Evolutionary conservation across 2,797 vertebrate species (phyloP), one percentile per base, ranked within the genome.

Genomic region (Leptodactylus fallax): DNA sequence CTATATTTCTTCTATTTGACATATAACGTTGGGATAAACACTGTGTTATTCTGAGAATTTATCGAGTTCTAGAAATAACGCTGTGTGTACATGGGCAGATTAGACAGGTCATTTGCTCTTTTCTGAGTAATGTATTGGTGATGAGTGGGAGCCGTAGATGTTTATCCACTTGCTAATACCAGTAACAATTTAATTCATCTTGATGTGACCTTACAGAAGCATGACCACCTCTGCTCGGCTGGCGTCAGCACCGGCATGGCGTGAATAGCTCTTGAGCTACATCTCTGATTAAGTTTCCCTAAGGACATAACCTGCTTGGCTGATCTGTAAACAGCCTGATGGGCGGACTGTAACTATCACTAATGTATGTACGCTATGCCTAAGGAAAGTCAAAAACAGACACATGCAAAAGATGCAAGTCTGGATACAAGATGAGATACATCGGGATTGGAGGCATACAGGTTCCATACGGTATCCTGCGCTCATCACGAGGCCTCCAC

Each of bases 111-210:
- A 27, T 27, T 25, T 6, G 61, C 23, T n/a, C 56, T 25, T 1
- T 1, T 61, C 6, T 36, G n/a, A 49, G 21, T 13, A 23, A 67
- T 21, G 49, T 21, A 19, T 14, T 9, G 60, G 63, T 9, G 63
- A 67, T 69, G 81, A 82, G 81, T 69, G 81, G 11, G 23, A 69
- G 27, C 69, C n/a, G 9, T 27, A 69, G 63, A 82, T 53, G 63
- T 82, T 69, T 82, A 82, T 82, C 81, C 63, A 5, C 47, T 13
- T 55, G 63, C 16, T 55, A 25, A 47, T 82, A 23, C 63, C 81
- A 21, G n/a, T 69, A 69, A 82, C 36, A 82, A 45, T 69, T 21
- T n/a, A 69, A 55, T 82, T 55, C 63, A 55, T 69, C 81, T 69
- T 7, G 81, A 53, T 17, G 65, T 69, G 81, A 69, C 81, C 58